Conservation (phyloP, 1,140 invertebrate genomes). For the Microplitis demolitor region DNA sequence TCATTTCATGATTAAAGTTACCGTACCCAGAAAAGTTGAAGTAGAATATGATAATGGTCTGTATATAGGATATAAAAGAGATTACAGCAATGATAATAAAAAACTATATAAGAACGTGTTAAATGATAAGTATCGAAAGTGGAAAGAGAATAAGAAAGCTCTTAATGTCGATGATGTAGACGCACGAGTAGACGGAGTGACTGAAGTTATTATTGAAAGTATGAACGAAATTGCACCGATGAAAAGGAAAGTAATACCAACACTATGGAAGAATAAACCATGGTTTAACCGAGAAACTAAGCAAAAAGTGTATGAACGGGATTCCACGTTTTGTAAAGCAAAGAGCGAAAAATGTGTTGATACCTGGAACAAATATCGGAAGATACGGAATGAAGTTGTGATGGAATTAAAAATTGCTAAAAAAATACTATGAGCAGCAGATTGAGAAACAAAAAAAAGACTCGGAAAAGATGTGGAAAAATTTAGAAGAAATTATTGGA, state of each 20-base stretch:
- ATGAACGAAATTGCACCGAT: neutral
- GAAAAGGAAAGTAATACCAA: neutral
- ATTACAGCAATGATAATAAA: neutral
- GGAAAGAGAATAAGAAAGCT: neutral
- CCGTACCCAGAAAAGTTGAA: neutral
- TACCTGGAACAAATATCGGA: neutral
- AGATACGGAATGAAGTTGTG: neutral
- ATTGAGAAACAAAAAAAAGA: neutral
- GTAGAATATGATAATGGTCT: neutral
- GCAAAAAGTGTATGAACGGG: neutral
- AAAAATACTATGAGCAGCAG: neutral
- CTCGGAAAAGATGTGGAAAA: constrained; percentile 8
- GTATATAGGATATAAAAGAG: neutral
- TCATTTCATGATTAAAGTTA: constrained; percentile 8
- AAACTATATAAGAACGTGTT: neutral
- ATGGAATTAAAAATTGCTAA: neutral
- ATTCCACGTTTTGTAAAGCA: neutral
- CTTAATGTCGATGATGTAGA: neutral
- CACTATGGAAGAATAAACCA: neutral
- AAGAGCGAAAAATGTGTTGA: neutral
- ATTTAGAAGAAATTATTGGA: neutral
- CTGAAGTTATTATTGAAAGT: neutral
- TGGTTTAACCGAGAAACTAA: neutral
- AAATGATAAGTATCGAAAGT: neutral
- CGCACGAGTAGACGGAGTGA: neutral